These are phyloP conservation scores for Pangasius larnaudii DNA, from an alignment of 2,797 vertebrate species.

Conservation along the genomic window DNA sequence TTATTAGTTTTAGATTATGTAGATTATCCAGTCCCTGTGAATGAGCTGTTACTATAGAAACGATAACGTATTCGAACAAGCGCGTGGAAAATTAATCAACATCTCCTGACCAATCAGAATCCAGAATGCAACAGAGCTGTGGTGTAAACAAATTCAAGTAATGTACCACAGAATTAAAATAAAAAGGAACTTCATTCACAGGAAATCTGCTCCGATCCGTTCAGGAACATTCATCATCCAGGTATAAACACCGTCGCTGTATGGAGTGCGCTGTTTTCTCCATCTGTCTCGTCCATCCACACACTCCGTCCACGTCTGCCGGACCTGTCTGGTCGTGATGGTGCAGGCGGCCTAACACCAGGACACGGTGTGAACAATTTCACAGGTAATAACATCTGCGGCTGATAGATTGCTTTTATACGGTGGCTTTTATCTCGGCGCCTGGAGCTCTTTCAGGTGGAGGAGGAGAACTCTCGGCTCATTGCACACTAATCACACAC, in stretches of 20 bases:
- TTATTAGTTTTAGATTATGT: background rate
- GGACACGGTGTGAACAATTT: constrained; percentile 52
- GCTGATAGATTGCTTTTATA: constrained; percentile 62
- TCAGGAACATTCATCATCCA: background rate
- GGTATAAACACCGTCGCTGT: background rate
- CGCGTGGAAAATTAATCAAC: background rate
- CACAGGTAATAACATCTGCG: constrained; percentile 57
- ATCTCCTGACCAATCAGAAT: background rate
- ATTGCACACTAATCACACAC: constrained; percentile 61
- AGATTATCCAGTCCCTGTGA: background rate
- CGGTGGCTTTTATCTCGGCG: constrained; percentile 49
- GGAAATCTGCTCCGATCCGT: background rate
- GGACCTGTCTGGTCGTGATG: constrained; percentile 22
- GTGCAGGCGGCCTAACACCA: constrained; percentile 19
- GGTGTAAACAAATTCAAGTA: background rate
- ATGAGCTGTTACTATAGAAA: background rate
- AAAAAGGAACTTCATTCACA: background rate
- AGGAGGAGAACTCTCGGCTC: constrained; percentile 53
- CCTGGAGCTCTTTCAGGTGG: constrained; percentile 47
- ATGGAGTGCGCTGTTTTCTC: background rate
- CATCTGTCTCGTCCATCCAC: background rate
- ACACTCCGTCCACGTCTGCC: background rate
- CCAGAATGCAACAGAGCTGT: background rate
- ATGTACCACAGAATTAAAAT: background rate
- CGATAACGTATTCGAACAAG: background rate